Conservation (phyloP, 64 coral and sea anemone species). For the Acropora yongei region DNA sequence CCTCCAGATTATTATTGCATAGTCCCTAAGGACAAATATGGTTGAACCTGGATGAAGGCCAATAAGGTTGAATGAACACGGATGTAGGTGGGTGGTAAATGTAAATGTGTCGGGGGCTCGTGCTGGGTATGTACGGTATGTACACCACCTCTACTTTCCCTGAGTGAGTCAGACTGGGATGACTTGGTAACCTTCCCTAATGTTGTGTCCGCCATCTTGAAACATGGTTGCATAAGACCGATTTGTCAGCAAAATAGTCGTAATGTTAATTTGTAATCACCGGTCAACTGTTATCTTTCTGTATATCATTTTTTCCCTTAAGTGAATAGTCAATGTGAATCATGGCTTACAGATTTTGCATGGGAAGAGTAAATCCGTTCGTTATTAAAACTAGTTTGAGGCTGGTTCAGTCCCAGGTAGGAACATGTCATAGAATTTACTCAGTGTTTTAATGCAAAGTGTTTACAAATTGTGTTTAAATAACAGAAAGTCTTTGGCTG, state of each 20-base stretch:
- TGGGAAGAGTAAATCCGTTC: conserved; percentile 9
- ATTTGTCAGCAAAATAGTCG: background rate
- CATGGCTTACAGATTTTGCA: conserved; percentile 36
- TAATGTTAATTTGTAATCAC: background rate
- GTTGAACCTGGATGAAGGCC: too few species aligned
- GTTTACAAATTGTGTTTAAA: background rate
- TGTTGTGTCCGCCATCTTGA: conserved; percentile 33
- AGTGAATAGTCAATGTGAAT: background rate
- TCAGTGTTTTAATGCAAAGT: background rate
- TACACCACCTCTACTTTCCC: too few species aligned
- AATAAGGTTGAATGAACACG: too few species aligned
- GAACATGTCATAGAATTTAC: background rate
- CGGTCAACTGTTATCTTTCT: background rate
- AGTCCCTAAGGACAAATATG: too few species aligned
- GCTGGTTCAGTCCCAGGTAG: conserved; percentile 30
- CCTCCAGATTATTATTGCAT: too few species aligned
- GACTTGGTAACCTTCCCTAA: background rate
- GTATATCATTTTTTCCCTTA: background rate
- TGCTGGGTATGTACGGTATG: too few species aligned
- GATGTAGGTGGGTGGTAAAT: too few species aligned
- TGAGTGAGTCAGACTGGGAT: too few species aligned
- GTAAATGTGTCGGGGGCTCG: too few species aligned
- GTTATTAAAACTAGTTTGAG: conserved; percentile 7
- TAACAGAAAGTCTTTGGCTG: background rate
- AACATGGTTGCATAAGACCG: conserved; percentile 34